A percentile compares a stretch with the other conserved stretches of the same genome.
phyloP scores from a whole-genome alignment of 2,113 vertebrate genomes.

The Sinocyclocheilus rhinocerous region DNA sequence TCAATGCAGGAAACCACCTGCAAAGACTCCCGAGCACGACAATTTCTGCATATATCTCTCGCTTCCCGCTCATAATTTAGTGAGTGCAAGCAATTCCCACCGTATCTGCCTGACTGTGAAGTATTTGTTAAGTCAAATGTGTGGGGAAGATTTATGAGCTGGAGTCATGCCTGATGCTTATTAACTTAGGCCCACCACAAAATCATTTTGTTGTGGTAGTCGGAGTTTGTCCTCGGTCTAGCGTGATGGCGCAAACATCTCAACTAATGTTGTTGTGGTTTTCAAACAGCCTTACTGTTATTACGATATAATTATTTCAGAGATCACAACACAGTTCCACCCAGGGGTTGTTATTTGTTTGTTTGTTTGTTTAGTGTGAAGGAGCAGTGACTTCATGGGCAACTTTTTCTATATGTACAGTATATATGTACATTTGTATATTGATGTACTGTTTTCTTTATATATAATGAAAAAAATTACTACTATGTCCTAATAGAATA shows the following conservation, averaged over 20 bases:
- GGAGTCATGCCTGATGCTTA: conserved; percentile 36
- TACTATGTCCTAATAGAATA: too few relatives aligned
- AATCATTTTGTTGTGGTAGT: conserved; percentile 23
- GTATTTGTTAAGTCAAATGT: conserved; percentile 32
- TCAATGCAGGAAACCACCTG: neutral
- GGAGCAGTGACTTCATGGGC: neutral
- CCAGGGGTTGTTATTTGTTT: neutral
- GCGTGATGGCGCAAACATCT: conserved; percentile 1
- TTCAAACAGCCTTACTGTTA: neutral
- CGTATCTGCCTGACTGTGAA: neutral
- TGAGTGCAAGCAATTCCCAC: conserved; percentile 18
- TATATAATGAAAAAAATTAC: too few relatives aligned
- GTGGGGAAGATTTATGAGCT: conserved; percentile 39
- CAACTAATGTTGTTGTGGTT: neutral
- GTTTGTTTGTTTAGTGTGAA: neutral
- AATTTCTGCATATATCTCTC: conserved; percentile 7
- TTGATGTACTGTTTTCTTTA: neutral
- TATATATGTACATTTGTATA: neutral
- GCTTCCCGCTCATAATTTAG: conserved; percentile 21
- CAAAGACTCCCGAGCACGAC: neutral
- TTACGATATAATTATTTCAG: neutral
- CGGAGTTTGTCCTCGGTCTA: conserved; percentile 21
- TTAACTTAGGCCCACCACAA: conserved; percentile 37
- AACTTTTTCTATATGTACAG: too few relatives aligned
- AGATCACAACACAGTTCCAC: neutral